These are phyloP conservation scores for Helicolenus hilgendorfi DNA, from an alignment of 2,797 vertebrate genomes.

Conservation along the genomic window DNA sequence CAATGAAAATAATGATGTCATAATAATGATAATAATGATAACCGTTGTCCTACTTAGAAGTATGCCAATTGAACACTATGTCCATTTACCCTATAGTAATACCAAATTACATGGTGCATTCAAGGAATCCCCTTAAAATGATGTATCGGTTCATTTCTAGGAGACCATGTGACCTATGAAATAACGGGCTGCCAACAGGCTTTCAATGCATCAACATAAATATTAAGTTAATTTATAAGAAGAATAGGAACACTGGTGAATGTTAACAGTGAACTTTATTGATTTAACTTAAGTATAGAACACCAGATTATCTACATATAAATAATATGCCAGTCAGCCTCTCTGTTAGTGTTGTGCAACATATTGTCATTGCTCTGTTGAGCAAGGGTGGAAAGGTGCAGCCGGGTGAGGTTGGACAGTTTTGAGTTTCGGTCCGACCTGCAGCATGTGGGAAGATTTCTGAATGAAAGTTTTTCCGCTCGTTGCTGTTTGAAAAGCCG, in stretches of 20 bases:
- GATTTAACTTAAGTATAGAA: neutral
- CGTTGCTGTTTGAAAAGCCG: neutral
- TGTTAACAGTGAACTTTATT: neutral
- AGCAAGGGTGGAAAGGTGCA: neutral
- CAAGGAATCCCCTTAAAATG: neutral
- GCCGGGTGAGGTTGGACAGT: neutral
- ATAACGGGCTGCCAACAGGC: neutral
- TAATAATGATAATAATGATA: no score
- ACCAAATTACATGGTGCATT: neutral
- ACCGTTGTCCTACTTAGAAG: neutral
- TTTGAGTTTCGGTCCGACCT: neutral
- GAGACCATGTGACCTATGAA: neutral
- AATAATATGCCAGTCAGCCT: neutral
- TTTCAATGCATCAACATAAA: neutral
- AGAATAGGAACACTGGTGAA: neutral
- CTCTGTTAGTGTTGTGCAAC: neutral
- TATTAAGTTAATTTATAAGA: neutral
- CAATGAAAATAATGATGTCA: no score
- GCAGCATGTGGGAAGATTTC: neutral
- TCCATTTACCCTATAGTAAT: neutral
- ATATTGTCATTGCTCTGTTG: neutral
- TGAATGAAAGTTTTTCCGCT: neutral
- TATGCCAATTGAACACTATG: neutral
- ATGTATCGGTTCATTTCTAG: neutral
- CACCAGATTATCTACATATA: neutral